These are phyloP conservation scores for Cyclura pinguis DNA, from an alignment of 2,797 vertebrate species.

Conservation along the genomic window DNA sequence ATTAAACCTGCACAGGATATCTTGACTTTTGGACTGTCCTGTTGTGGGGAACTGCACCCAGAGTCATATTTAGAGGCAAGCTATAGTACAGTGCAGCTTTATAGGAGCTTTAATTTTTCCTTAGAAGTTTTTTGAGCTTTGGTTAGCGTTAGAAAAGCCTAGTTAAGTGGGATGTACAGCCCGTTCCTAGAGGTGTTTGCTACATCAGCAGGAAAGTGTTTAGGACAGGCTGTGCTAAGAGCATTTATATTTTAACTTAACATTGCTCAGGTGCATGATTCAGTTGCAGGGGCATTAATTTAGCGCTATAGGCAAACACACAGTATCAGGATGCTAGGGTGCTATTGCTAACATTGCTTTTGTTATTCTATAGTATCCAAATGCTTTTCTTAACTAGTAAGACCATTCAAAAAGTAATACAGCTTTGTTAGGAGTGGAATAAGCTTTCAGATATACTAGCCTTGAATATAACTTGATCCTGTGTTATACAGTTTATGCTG, in stretches of 20 bases:
- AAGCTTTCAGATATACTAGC: constrained; percentile 57
- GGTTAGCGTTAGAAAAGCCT: constrained; percentile 72
- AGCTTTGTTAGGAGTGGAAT: constrained; percentile 63
- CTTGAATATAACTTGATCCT: constrained; percentile 66
- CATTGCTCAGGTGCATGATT: constrained; percentile 15
- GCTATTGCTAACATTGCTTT: constrained; percentile 68
- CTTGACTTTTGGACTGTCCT: constrained; percentile 70
- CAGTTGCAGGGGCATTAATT: constrained; percentile 7
- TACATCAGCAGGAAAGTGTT: neutral
- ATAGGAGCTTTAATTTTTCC: constrained; percentile 71
- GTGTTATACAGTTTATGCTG: constrained; percentile 62
- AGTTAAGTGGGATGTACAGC: constrained; percentile 51
- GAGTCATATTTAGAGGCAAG: constrained; percentile 63
- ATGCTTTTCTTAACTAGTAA: constrained; percentile 59
- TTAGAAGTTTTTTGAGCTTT: constrained; percentile 53
- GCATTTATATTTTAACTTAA: constrained; percentile 3
- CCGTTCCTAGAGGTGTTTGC: neutral
- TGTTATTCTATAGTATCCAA: constrained; percentile 65
- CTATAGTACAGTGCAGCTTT: constrained; percentile 90
- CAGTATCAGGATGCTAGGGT: constrained; percentile 42
- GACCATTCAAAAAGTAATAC: constrained; percentile 63
- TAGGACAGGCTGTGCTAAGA: neutral
- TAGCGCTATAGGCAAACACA: neutral
- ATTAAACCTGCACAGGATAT: constrained; percentile 71
- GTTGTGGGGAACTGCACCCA: constrained; percentile 67